These are phyloP conservation scores for Magallana gigas DNA, from an alignment of 1,140 invertebrate genomes.

Conservation along the genomic window DNA sequence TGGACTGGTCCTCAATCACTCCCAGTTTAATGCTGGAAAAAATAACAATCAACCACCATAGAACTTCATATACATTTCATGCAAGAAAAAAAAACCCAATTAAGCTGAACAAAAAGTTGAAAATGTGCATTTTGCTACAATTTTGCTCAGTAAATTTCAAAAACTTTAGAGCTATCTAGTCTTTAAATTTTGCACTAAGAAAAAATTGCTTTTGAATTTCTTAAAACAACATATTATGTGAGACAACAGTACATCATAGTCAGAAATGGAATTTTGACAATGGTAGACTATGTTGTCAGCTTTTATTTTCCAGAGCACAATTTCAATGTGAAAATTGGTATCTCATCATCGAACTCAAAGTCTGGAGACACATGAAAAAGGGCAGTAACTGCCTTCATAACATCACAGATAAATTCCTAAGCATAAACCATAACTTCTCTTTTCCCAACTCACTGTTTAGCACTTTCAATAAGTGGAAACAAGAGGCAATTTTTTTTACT, in stretches of 20 bases:
- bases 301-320: conserved; percentile 4
- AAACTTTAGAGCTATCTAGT: too few relatives aligned
- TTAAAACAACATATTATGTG: too few relatives aligned
- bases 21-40: conserved; percentile 92
- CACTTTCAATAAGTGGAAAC: too few relatives aligned
- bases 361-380: neutral
- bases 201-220: too few relatives aligned
- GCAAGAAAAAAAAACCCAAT: too few relatives aligned
- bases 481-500: too few relatives aligned
- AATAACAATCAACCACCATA: neutral
- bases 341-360: conserved; percentile 18
- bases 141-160: too few relatives aligned
- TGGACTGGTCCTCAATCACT: conserved; percentile 97
- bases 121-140: too few relatives aligned
- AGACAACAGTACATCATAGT: neutral
- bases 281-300: conserved; percentile 14
- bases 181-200: too few relatives aligned
- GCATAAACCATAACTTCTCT: neutral
- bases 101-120: too few relatives aligned
- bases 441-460: neutral
- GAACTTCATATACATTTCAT: neutral
- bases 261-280: conserved; percentile 12
- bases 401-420: neutral
- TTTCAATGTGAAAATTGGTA: conserved; percentile 2
- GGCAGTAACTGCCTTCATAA: neutral